Base-by-base conservation (phyloP, 2,113 vertebrate species). In the Mungos mungo region DNA sequence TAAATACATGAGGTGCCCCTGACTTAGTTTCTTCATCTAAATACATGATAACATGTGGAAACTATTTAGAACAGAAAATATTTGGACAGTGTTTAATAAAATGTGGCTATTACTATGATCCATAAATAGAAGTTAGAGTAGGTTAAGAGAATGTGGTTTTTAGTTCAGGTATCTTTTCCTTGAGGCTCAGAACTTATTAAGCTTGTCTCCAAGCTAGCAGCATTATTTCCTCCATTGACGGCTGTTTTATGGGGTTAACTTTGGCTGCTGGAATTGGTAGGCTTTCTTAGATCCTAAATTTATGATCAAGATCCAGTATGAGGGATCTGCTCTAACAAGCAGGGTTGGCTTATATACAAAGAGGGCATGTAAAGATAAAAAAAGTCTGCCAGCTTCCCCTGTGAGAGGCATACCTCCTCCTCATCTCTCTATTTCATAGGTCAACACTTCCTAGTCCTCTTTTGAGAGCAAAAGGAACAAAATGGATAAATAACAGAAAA, bases 381-480 rank as follows among this genome's bases (percentile, higher is more conserved):
- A 72, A 90, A 85, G 38, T 33, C 33, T 38, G n/a, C n/a, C 31
- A 63, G 63, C 18, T 81, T 96, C 10, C 23, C 41, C 23, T 71
- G 7, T 79, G 23, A 85, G 80, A 85, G 18, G 52, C 63, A 33
- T 72, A 54, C 10, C 14, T 90, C 69, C 71, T 66, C 25, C 38
- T 41, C 41, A 41, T 81, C 74, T 80, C 33, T 94, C 47, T 74
- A 63, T 65, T 87, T 91, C 31, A 63, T 38, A 71, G 27, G 52
- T 33, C 33, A 65, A 82, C 12, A 74, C 14, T 91, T 94, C 38
- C 33, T 80, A 90, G 86, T 63, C 25, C 23, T 86, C 72, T 80
- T 77, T 93, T 54, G 86, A 81, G 81, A 90, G 66, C 33, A 50
- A 81, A 94, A 86, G 50, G 63, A 96, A 93, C 3, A 45, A 93